Evolutionary conservation across 2,888 invertebrate species (phyloP), one percentile per base, ranked within the genome.

Genomic region (Eupithecia abbreviata): DNA sequence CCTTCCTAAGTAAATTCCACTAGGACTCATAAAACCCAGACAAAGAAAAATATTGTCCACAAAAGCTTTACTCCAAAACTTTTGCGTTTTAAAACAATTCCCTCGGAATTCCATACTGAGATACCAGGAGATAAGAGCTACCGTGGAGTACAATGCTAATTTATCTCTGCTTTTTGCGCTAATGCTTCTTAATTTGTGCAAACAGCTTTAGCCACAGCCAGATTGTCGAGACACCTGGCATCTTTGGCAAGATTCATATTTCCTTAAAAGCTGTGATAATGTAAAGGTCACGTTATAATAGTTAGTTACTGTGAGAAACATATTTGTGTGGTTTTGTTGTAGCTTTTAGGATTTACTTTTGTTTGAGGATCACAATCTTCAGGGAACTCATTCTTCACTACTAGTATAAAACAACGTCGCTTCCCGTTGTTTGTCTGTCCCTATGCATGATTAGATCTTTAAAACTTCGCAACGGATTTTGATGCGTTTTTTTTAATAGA

Each of bases 111-210:
- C 49, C 30, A 30, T 30, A 69, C 6, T 13, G 45, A 13, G 47
- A 30, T 2, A 45, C 12, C 47, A 69, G 18, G 43, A 77, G 47
- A 49, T 69, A 47, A 47, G 30, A 69, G 18, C 47, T 45, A 18
- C 58, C 58, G 58, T 18, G 58, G 58, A 18, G 18, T 47, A 80
- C 75, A 76, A 77, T 68, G 74, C 73, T 79, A 79, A 82, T 81
- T 80, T 78, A 79, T 80, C 72, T 79, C 65, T 58, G 79, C 79
- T 80, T 77, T 77, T 81, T 80, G 78, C 76, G 75, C 79, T 81
- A 78, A 80, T 77, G 77, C 77, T 71, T 74, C 77, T 69, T 83
- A 77, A 83, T 82, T 82, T 81, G 80, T 77, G 81, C 76, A 81
- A 82, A 79, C 80, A 79, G 76, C 77, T 76, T 68, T 69, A 30